Evolutionary conservation across 1,140 invertebrate species (phyloP), one percentile per base, ranked within the genome.

Genomic region (Bombus breviceps): DNA sequence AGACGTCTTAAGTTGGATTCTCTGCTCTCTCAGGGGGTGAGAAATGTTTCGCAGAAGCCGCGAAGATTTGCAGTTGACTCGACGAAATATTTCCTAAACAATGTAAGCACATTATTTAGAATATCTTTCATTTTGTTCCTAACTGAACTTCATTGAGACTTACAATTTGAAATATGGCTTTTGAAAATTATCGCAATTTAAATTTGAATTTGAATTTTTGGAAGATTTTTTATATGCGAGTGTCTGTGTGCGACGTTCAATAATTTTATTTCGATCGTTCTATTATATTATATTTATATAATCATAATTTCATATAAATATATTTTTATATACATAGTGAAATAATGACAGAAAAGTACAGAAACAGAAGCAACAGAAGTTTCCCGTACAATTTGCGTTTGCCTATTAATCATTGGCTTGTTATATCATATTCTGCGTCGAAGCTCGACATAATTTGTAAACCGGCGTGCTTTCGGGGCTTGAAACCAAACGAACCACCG

Each of bases 401-500:
- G 34, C 18, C 28, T 8, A n/a, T 73, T 41, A 73, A 73, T 47
- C 28, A 75, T 47, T 2, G 22, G 18, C 43, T 53, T 12, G 25
- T 41, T 39, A 4, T n/a, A 28, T 75, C 83, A 62, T 59, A 41
- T 34, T 32, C 57, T 37, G 25, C 41, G 32, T 76, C n/a, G 34
- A 39, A 18, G 41, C 62, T 34, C 66, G 47, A 66, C 73, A 64
- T 86, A 75, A 89, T 88, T 73, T 89, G 71, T 84, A 68, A 85
- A 81, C 80, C 13, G 4, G 28, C 15, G 75, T 80, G 80, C 57
- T 76, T 86, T 83, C 76, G 75, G 47, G 47, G 78, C 77, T 43
- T 53, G 83, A 83, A 86, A 85, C 57, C 69, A 71, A 86, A 83
- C 72, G 77, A 80, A 86, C 88, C 88, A 89, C 88, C 83, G 88